Evolutionary conservation across 2,797 vertebrate genomes (phyloP), one percentile per base, ranked within the genome.

Genomic region (Macropodus opercularis): DNA sequence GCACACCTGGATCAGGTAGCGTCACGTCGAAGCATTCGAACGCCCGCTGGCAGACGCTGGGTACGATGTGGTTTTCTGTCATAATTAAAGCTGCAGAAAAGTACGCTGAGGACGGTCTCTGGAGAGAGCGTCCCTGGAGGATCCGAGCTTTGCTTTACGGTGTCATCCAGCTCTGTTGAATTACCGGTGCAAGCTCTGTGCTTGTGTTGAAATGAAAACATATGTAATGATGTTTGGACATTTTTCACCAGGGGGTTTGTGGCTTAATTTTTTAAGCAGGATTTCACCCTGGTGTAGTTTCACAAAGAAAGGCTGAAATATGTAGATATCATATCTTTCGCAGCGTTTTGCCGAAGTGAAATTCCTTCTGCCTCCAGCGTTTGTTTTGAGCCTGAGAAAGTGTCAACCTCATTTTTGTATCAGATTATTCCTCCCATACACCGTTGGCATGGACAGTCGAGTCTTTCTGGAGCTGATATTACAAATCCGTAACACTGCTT

Each of bases 1-100:
- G 89, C 91, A n/a, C 89, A 95, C 60, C 77, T 95, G 49, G 92
- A 94, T 59, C 92, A 95, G 94, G 96, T 97, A 90, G 72, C 0
- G 41, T 19, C 40, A 59, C 36, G 11, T 68, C 14, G 62, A 60
- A 64, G 69, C 15, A 43, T 53, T 62, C 39, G 19, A 63, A 65
- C 6, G 26, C 15, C 36, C 6, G n/a, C 13, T 21, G 54, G 34
- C 69, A 68, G 46, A 40, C 24, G 58, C 40, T 54, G 41, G 17
- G 18, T 19, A n/a, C 21, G 34, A 11, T 38, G 43, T 46, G 38
- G 18, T 38, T 68, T 70, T 54, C 24, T 58, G 18, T 39, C 8
- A 72, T 67, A 65, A 72, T 62, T 70, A 70, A 69, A 75, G 49
- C 7, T 0, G 11, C 57, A 53, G 47, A 43, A 22, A 66, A 52